Conservation (phyloP, 2,113 vertebrate genomes). For the Indicator maculatus region DNA sequence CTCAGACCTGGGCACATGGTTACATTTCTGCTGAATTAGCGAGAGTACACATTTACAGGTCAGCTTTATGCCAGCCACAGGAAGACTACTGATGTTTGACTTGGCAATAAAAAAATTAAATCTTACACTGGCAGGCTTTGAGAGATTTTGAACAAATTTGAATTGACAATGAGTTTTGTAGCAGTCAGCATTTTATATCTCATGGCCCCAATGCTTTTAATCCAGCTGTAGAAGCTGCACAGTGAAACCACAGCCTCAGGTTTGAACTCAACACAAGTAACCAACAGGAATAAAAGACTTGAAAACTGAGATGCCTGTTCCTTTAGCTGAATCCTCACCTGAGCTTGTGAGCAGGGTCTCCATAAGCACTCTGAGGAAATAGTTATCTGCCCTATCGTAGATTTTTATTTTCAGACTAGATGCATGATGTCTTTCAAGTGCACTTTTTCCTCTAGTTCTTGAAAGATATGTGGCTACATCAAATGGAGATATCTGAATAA, state of each 20-base stretch:
- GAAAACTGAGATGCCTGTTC: background rate
- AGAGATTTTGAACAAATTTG: conserved; percentile 47
- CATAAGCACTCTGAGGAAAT: background rate
- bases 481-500: background rate
- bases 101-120: conserved; percentile 52
- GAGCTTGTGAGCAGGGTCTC: background rate
- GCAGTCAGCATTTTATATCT: conserved; percentile 32
- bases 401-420: background rate
- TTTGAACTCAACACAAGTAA: background rate
- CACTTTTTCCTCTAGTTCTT: background rate
- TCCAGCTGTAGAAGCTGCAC: background rate
- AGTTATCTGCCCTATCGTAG: background rate
- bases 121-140: background rate
- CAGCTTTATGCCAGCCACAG: background rate
- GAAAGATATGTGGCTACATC: background rate
- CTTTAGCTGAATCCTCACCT: background rate
- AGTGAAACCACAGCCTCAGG: background rate
- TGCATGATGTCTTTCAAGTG: background rate
- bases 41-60: conserved; percentile 12
- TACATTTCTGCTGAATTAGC: conserved; percentile 49
- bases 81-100: conserved; percentile 30
- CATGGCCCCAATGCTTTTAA: background rate
- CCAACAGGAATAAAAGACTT: background rate
- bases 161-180: conserved; percentile 54
- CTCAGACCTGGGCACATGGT: background rate